Conservation (phyloP, 1,140 invertebrate genomes). For the Orius insidiosus region DNA sequence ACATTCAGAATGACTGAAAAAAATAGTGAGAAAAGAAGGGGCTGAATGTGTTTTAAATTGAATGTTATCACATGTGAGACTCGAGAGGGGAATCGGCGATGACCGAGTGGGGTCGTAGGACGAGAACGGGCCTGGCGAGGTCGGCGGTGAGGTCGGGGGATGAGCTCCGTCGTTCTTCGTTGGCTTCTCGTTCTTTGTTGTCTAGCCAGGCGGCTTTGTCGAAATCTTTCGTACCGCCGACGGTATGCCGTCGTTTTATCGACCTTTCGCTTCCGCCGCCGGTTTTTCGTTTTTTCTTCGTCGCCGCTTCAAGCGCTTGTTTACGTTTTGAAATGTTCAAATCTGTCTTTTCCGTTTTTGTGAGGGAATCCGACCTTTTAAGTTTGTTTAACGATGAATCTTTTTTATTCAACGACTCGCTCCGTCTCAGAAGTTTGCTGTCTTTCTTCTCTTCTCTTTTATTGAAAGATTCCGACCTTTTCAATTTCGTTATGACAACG, state of each 20-base stretch:
- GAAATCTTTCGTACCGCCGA: conserved; percentile 74
- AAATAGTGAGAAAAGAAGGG: too few species aligned
- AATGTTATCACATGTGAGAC: conserved; percentile 31
- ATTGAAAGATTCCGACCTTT: conserved; percentile 41
- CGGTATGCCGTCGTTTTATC: conserved; percentile 77
- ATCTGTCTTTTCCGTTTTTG: conserved; percentile 66
- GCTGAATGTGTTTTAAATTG: conserved; percentile 23
- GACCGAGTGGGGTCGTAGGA: conserved; percentile 35
- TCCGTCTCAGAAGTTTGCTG: conserved; percentile 20
- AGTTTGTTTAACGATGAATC: conserved; percentile 24
- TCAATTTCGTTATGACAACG: conserved; percentile 21
- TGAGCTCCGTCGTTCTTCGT: conserved; percentile 36
- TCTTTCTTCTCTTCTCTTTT: conserved; percentile 28
- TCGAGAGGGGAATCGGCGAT: conserved; percentile 35
- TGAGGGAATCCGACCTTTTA: conserved; percentile 47
- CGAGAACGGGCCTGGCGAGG: conserved; percentile 29
- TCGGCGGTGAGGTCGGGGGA: conserved; percentile 40
- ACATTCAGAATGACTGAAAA: too few species aligned
- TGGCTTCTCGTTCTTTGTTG: conserved; percentile 32
- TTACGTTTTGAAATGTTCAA: conserved; percentile 55
- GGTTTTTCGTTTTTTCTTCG: conserved; percentile 47
- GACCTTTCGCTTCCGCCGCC: conserved; percentile 49
- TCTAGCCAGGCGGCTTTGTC: conserved; percentile 45
- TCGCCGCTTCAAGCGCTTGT: conserved; percentile 30
- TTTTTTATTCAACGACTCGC: conserved; percentile 30